phyloP scores from a whole-genome alignment of 2,113 vertebrate species.

The Anser brachyrhynchus region DNA sequence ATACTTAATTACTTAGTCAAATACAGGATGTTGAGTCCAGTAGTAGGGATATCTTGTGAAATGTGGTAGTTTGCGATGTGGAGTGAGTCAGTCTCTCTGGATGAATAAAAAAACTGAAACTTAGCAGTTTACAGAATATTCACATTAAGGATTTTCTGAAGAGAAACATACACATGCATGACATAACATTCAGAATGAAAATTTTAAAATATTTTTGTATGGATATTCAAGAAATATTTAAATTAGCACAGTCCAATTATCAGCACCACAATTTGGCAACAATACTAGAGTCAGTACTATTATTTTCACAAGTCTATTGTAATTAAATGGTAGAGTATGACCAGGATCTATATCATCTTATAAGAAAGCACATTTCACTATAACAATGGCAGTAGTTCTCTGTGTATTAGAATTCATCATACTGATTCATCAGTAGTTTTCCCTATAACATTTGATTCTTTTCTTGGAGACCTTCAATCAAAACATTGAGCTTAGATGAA shows the following conservation, averaged over 20 bases:
- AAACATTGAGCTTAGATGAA: neutral
- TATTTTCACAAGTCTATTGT: neutral
- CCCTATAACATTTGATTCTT: neutral
- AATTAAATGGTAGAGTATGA: neutral
- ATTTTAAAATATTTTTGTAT: neutral
- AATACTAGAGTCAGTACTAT: neutral
- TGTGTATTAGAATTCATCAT: neutral
- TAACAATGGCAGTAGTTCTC: neutral
- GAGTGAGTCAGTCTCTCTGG: neutral
- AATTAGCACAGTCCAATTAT: neutral
- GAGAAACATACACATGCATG: neutral
- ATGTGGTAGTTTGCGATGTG: neutral
- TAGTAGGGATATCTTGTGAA: neutral
- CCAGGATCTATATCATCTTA: neutral
- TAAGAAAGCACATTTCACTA: neutral
- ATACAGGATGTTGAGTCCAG: neutral
- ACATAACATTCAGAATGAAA: neutral
- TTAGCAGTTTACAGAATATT: neutral
- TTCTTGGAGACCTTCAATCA: neutral
- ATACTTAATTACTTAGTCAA: slow-evolving; percentile 1
- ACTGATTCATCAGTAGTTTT: neutral
- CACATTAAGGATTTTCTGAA: neutral
- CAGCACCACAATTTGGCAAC: neutral
- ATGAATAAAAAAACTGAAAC: neutral
- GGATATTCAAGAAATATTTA: neutral